A percentile compares a stretch with the other conserved stretches of the same genome.
These are phyloP conservation scores for Silvanus unidentatus DNA, from an alignment of 2,888 invertebrate genomes.

Conservation along the genomic window DNA sequence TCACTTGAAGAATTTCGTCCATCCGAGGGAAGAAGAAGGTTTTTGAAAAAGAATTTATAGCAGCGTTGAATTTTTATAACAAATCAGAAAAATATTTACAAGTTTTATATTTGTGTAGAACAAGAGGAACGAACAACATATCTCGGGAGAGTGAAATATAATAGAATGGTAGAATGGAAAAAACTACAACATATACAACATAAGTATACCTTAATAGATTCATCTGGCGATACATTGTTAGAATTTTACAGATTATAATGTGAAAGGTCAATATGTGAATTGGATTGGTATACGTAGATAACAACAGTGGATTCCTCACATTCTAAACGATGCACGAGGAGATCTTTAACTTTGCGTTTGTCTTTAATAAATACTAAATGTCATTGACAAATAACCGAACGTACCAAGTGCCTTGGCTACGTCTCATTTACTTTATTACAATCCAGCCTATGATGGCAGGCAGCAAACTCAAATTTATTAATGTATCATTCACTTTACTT, in stretches of 20 bases:
- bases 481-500: conserved; percentile 28
- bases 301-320: conserved; percentile 38
- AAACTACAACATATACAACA: conserved; percentile 17
- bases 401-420: conserved; percentile 36
- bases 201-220: conserved; percentile 38
- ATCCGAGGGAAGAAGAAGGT: background rate
- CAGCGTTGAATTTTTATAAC: conserved; percentile 22
- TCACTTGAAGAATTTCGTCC: conserved; percentile 24
- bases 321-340: conserved; percentile 37
- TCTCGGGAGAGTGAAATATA: too few species aligned
- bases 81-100: conserved; percentile 27
- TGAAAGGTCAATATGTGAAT: conserved; percentile 30
- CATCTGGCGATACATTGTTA: conserved; percentile 35
- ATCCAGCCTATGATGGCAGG: conserved; percentile 19
- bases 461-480: conserved; percentile 31
- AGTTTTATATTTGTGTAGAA: conserved; percentile 29
- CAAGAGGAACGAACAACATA: conserved; percentile 1
- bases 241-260: conserved; percentile 37
- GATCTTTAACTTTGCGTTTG: conserved; percentile 43
- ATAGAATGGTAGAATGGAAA: conserved; percentile 6
- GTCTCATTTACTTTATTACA: conserved; percentile 38
- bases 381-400: conserved; percentile 47
- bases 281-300: conserved; percentile 23
- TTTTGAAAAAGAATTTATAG: conserved; percentile 20
- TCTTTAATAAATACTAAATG: conserved; percentile 46